Evolutionary conservation across 37 sponge, comb jelly and placozoan species (phyloP).

Genomic region (Oscarella lobularis): DNA sequence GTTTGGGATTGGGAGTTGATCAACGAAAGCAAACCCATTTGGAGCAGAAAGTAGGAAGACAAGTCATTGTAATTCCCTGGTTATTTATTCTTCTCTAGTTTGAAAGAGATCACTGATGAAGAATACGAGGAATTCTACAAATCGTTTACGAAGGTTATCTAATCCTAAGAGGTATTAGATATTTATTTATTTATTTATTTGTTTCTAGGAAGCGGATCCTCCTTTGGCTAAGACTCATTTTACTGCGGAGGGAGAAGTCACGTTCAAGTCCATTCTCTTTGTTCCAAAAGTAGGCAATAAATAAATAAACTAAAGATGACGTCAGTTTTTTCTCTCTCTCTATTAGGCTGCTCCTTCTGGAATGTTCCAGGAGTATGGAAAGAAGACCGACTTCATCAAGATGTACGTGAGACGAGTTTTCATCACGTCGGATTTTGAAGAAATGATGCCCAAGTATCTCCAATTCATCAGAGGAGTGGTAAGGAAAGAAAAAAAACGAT

Average conservation of each 20-base stretch:
- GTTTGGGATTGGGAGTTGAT: slow-evolving; percentile 97
- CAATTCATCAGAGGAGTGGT: slow-evolving; percentile 84
- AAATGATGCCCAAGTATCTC: slow-evolving; percentile 93
- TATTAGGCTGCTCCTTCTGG: slow-evolving; percentile 63
- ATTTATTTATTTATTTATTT: background rate
- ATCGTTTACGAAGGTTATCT: slow-evolving; percentile 74
- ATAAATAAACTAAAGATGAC: background rate
- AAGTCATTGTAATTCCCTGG: background rate
- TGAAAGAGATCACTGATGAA: slow-evolving; percentile 84
- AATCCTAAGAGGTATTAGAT: background rate
- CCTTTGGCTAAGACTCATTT: slow-evolving; percentile 94
- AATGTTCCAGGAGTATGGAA: slow-evolving; percentile 64
- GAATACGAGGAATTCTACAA: slow-evolving; percentile 90
- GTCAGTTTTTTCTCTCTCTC: slow-evolving; percentile 16
- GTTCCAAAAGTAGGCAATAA: slow-evolving; percentile 38
- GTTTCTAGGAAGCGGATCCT: slow-evolving; percentile 31
- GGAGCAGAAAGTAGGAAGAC: slow-evolving; percentile 55
- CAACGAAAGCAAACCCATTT: slow-evolving; percentile 94
- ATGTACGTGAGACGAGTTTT: slow-evolving; percentile 94
- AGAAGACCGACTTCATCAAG: slow-evolving; percentile 62
- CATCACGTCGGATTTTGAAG: slow-evolving; percentile 96
- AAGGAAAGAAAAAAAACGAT: no score
- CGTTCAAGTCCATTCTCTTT: slow-evolving; percentile 88
- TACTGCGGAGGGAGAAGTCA: slow-evolving; percentile 95
- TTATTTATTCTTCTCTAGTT: slow-evolving; percentile 10